Evolutionary conservation across 2,797 vertebrate species (phyloP).

Genomic region (Poecilia picta): DNA sequence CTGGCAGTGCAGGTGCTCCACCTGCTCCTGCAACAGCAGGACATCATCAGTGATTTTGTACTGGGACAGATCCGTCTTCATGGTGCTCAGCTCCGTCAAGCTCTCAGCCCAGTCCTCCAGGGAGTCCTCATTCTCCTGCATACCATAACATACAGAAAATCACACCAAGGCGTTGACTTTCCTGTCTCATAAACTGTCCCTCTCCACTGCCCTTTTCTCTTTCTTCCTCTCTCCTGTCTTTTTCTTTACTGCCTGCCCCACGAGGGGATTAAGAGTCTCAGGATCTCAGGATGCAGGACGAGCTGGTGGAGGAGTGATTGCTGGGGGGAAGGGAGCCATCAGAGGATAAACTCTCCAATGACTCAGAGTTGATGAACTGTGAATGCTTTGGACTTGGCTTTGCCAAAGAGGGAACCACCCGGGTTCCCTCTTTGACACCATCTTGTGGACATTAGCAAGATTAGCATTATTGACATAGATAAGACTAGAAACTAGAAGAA

Average conservation of each 20-base stretch:
- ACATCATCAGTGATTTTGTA: conserved; percentile 87
- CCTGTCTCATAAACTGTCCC: conserved; percentile 19
- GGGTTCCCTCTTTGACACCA: too few species aligned
- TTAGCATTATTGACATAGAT: neutral
- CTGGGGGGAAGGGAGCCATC: conserved; percentile 20
- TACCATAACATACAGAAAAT: conserved; percentile 77
- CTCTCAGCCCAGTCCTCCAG: conserved; percentile 87
- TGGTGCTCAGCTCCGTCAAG: conserved; percentile 84
- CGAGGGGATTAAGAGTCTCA: conserved; percentile 83
- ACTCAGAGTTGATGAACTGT: conserved; percentile 36
- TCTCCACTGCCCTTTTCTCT: conserved; percentile 26
- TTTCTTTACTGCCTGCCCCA: conserved; percentile 75
- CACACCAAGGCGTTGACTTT: conserved; percentile 40
- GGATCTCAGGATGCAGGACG: conserved; percentile 72
- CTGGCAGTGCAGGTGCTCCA: conserved; percentile 87
- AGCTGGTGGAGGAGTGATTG: conserved; percentile 43
- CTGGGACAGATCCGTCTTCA: conserved; percentile 87
- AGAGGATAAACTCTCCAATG: conserved; percentile 29
- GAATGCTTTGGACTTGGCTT: conserved; percentile 48
- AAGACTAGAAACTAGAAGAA: neutral
- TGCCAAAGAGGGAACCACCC: neutral
- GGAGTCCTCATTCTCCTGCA: conserved; percentile 91
- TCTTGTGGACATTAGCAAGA: too few species aligned
- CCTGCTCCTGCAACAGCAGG: conserved; percentile 87
- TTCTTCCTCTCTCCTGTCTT: conserved; percentile 28